Percentiles rank a stretch among this genome's conserved stretches.
Evolutionary conservation across 1,140 invertebrate species (phyloP).

Genomic region (Olivierus martensii): DNA sequence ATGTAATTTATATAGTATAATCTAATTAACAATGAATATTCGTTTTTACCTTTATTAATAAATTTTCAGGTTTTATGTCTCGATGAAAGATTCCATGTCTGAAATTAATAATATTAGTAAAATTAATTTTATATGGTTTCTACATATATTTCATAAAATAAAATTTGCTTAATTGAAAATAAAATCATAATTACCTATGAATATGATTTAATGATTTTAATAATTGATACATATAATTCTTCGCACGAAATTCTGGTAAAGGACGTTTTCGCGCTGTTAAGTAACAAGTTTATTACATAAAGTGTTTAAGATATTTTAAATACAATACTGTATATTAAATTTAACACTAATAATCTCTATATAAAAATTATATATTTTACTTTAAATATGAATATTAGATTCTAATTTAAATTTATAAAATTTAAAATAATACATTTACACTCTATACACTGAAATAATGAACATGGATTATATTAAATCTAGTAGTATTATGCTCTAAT

Average conservation of each 20-base stretch:
- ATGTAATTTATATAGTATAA: background rate
- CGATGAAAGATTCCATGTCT: slow-evolving; percentile 47
- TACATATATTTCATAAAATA: background rate
- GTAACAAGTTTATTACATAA: no score
- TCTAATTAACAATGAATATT: background rate
- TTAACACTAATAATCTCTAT: no score
- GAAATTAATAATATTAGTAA: background rate
- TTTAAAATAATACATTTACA: no score
- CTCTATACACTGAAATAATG: no score
- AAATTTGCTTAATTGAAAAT: background rate
- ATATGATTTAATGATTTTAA: slow-evolving; percentile 39
- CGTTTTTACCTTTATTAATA: slow-evolving; percentile 38
- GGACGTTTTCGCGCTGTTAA: slow-evolving; percentile 16
- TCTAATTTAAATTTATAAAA: no score
- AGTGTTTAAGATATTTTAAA: no score
- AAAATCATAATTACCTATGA: slow-evolving; percentile 27
- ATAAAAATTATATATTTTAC: no score
- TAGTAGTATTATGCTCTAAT: no score
- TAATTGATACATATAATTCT: slow-evolving; percentile 41
- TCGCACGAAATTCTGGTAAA: slow-evolving; percentile 32
- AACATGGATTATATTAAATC: no score
- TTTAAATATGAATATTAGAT: no score
- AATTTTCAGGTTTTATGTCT: slow-evolving; percentile 57
- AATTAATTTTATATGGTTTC: background rate
- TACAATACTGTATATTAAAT: no score